Evolutionary conservation across 2,113 vertebrate species (phyloP).

Genomic region (Excalfactoria chinensis): DNA sequence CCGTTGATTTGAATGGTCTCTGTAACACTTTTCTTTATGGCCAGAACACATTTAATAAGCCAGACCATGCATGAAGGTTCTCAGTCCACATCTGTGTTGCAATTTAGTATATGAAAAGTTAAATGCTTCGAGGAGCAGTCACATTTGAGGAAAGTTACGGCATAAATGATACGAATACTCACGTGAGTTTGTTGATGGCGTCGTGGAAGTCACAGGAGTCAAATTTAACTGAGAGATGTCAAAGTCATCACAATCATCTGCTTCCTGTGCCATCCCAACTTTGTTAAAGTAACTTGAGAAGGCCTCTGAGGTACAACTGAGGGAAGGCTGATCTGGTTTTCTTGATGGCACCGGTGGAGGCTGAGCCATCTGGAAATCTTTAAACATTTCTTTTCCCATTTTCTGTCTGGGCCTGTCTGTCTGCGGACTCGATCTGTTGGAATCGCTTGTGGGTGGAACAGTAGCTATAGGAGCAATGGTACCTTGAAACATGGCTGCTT

Average conservation of each 20-base stretch:
- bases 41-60: neutral
- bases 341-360: constrained; percentile 91
- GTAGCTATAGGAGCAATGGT: constrained; percentile 86
- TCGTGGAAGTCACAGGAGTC: constrained; percentile 97
- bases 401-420: constrained; percentile 88
- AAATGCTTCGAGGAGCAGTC: neutral
- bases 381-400: constrained; percentile 95
- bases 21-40: neutral
- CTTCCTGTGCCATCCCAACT: constrained; percentile 95
- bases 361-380: constrained; percentile 97
- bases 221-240: constrained; percentile 99
- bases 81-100: neutral
- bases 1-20: neutral
- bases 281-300: constrained; percentile 98
- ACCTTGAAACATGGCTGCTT: constrained; percentile 97
- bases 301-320: constrained; percentile 94
- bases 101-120: neutral
- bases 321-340: constrained; percentile 89
- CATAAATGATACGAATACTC: constrained; percentile 69
- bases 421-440: constrained; percentile 89
- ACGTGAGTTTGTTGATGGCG: constrained; percentile 98
- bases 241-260: constrained; percentile 98
- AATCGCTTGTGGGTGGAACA: constrained; percentile 83
- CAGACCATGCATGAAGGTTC: neutral
- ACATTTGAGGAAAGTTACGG: neutral